Evolutionary conservation across 2,113 vertebrate genomes (phyloP).

Genomic region (Xiphorhynchus elegans): DNA sequence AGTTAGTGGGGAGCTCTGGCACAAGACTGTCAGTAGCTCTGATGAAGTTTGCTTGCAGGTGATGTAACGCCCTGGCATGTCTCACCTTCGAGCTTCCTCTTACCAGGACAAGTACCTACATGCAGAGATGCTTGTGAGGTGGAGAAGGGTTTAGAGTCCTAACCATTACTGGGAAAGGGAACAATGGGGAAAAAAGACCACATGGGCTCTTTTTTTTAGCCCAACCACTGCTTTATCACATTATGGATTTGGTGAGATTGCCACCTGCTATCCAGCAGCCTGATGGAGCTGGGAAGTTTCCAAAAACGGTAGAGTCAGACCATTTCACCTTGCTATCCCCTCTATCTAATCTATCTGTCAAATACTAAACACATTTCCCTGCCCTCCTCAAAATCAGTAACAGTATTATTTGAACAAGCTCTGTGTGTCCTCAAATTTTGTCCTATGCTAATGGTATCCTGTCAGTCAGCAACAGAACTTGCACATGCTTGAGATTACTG

Average conservation of each 20-base stretch:
- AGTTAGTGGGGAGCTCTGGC: background rate
- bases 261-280: background rate
- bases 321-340: background rate
- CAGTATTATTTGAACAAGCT: background rate
- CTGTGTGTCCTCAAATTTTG: background rate
- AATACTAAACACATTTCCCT: background rate
- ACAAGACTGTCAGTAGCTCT: background rate
- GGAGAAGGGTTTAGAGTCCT: background rate
- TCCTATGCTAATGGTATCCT: background rate
- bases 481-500: background rate
- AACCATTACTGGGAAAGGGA: background rate
- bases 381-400: background rate
- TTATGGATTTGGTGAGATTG: background rate
- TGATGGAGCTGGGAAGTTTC: background rate
- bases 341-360: background rate
- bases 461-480: background rate
- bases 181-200: fast-evolving
- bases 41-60: background rate
- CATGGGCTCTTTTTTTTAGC: background rate
- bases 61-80: background rate
- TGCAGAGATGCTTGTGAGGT: fast-evolving
- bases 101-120: background rate
- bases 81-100: background rate
- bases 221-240: background rate
- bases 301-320: background rate